Evolutionary conservation across 1,140 invertebrate species (phyloP), one percentile per base, ranked within the genome.

Genomic region (Leptopilina boulardi): DNA sequence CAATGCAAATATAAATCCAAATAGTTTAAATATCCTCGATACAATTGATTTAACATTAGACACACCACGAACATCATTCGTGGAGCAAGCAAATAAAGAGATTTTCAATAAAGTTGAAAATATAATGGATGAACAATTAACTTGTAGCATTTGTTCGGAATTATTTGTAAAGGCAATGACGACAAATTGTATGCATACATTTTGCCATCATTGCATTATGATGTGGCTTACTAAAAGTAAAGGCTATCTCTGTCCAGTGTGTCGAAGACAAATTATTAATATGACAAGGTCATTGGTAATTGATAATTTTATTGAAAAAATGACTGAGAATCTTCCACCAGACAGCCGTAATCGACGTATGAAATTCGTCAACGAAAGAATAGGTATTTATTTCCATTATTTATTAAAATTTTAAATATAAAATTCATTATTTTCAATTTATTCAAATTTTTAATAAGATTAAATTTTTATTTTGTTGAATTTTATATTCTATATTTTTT

Each of bases 111-210:
- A 93, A 82, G 92, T 95, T 41, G 92, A 89, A 23, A 88, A 93
- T 74, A 91, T 95, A n/a, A 93, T 96, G 91, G 95, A 96, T 80
- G 93, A 92, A 73, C 95, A 97, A 85, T 87, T 97, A 18, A 94
- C 94, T 74, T 97, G 96, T 85, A 93, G 93, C 73, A 94, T 97
- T 77, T 97, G 96, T 85, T 94, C 93, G 70, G 96, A 97, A 90
- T 88, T 96, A 0, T 95, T 96, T 88, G 91, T 96, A 0, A 91
- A 90, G 42, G 94, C 96, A 0, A 94, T 93, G 13, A 94, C 94
- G 0, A 87, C 97, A 6, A 94, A 93, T 84, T 97, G 96, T 86
- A 93, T 93, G 0, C 96, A 97, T 81, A 94, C 94, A 1, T 97
- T 96, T 84, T 97, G 96, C 86, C 89, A 93, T 34, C 91, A 93